Percentiles rank a stretch among this genome's conserved stretches.
phyloP scores from a whole-genome alignment of 2,797 vertebrate genomes.

The Sciaenops ocellatus region DNA sequence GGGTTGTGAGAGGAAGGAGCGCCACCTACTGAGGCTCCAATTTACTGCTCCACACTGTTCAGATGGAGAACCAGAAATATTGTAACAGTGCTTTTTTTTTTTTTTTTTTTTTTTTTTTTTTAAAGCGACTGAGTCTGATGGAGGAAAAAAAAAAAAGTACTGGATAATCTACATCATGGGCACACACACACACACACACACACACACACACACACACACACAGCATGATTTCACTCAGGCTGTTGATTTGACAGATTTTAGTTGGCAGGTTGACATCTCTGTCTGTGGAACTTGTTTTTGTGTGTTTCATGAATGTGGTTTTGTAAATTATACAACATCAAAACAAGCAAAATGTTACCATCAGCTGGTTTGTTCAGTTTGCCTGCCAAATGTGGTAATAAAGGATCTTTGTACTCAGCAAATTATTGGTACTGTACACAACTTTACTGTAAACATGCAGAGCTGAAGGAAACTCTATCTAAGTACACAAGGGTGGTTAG shows the following conservation, averaged over 20 bases:
- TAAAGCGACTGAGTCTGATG: not conserved
- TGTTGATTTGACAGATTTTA: conserved; percentile 8
- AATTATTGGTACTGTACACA: conserved; percentile 9
- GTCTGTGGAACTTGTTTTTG: conserved; percentile 12
- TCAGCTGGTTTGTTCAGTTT: conserved; percentile 60
- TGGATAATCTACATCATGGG: conserved; percentile 3
- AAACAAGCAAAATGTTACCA: conserved; percentile 45
- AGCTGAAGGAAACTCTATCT: no score
- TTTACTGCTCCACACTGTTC: conserved; percentile 56
- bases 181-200: not conserved
- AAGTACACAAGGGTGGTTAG: no score
- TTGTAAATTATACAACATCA: conserved; percentile 50
- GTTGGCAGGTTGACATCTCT: conserved; percentile 18
- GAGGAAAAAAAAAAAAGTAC: not conserved
- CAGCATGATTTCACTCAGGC: conserved; percentile 31
- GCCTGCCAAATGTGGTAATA: conserved; percentile 71
- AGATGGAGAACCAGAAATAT: conserved; percentile 35
- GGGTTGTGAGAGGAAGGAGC: conserved; percentile 66
- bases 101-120: no score
- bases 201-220: conserved; percentile 1
- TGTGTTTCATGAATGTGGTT: conserved; percentile 43
- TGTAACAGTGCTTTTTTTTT: conserved; percentile 10
- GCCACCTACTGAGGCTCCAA: conserved; percentile 72
- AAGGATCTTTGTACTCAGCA: conserved; percentile 76
- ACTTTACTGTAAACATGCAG: conserved; percentile 8